Base-by-base conservation (phyloP, 2,797 vertebrate species). In the Megalops cyprinoides region DNA sequence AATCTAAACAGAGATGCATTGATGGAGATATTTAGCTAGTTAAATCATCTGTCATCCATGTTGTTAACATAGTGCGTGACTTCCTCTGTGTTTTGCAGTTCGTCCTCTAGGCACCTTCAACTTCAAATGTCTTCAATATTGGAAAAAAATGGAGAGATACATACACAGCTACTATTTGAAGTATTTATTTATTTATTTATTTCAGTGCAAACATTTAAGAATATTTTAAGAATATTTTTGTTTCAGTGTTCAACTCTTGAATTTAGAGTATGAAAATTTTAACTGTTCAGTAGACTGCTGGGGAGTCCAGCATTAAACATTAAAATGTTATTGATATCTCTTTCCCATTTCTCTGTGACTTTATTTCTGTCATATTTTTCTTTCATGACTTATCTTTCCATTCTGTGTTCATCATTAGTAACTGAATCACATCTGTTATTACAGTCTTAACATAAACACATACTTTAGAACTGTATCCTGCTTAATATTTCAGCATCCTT, bases 351-450 rank as follows among this genome's bases (percentile, higher is more conserved):
- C n/a, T n/a, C n/a, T n/a, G n/a, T n/a, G n/a, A n/a, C n/a, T 31
- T 14, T 8, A 62, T 34, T 31, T 31, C 0, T 1, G 34, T 62
- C 8, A 31, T 10, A 62, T 62, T 14, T 31, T 31, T 62, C 28
- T 28, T 62, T 62, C 1, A 62, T 62, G 10, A 53, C 51, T 53
- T 58, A 58, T 62, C 58, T 31, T 9, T 31, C 28, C 83, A 91
- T 89, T 84, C 88, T 86, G 86, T 90, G 87, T 89, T 92, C 89
- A 86, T 92, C n/a, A n/a, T n/a, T n/a, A n/a, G n/a, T n/a, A n/a
- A n/a, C 90, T 83, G 86, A 90, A 87, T 89, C 89, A 86, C 88
- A 86, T 85, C 84, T 90, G 92, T 92, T 89, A 85, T 84, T 91
- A 88, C 91, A 89, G 87, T 91, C 88, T 89, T 92, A 92, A 89